Conservation (phyloP, 2,113 vertebrate species). For the Lagopus leucura region DNA sequence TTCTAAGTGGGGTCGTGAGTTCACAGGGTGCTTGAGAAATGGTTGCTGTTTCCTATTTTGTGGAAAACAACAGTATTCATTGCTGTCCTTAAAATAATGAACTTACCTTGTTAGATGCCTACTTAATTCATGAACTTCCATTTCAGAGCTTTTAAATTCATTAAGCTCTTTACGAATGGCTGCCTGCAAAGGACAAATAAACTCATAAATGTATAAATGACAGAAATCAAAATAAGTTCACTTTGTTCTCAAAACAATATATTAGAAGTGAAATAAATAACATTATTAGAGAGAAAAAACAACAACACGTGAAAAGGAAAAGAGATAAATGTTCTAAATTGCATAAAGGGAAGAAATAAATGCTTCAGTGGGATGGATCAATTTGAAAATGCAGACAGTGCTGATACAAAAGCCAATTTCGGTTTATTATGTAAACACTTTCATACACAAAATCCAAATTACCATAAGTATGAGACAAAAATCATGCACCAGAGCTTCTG, state of each 20-base stretch:
- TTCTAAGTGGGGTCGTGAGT: not conserved
- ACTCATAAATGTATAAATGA: conserved; percentile 9
- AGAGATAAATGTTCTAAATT: not conserved
- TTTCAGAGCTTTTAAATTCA: conserved; percentile 99
- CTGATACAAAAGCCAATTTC: not conserved
- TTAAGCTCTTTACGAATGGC: conserved; percentile 98
- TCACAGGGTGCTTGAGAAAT: not conserved
- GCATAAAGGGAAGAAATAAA: not conserved
- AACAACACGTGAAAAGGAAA: not conserved
- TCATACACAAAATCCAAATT: not conserved
- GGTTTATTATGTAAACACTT: not conserved
- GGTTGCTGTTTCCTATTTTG: not conserved
- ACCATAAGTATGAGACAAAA: not conserved
- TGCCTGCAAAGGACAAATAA: conserved; percentile 82
- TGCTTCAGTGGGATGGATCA: not conserved
- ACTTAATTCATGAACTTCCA: conserved; percentile 98
- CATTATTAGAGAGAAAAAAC: not conserved
- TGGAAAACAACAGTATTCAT: not conserved
- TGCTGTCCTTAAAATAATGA: not conserved
- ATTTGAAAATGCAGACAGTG: not conserved
- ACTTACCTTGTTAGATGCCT: conserved; percentile 96
- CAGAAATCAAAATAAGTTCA: not conserved
- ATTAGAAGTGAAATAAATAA: not conserved
- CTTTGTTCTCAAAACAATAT: not conserved
- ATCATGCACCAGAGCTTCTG: not conserved